Evolutionary conservation across 1,140 invertebrate genomes (phyloP).

Genomic region (Caerostris darwini): DNA sequence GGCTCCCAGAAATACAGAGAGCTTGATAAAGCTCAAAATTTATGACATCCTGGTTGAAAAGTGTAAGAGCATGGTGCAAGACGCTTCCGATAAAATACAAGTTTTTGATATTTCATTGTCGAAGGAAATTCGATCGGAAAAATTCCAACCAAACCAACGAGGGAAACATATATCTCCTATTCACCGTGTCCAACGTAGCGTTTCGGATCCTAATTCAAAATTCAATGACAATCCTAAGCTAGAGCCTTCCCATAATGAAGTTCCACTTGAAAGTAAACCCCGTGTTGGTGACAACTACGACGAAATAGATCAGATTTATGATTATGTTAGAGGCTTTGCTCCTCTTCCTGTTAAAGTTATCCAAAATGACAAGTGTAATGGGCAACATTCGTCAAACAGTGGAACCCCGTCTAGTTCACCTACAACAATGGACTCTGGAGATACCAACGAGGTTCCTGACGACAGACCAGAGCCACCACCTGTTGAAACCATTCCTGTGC

Average conservation of each 20-base stretch:
- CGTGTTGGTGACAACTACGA: slow-evolving; percentile 87
- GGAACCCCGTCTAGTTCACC: slow-evolving; percentile 46
- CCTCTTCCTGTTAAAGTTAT: slow-evolving; percentile 86
- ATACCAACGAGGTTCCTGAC: slow-evolving; percentile 86
- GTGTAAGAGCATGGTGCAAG: slow-evolving; percentile 88
- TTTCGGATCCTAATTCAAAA: slow-evolving; percentile 76
- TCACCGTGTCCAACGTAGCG: slow-evolving; percentile 71
- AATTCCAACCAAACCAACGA: slow-evolving; percentile 79
- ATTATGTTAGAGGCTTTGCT: slow-evolving; percentile 95
- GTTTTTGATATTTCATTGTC: slow-evolving; percentile 82
- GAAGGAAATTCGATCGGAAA: slow-evolving; percentile 80
- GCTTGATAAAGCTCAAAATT: slow-evolving; percentile 89
- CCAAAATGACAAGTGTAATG: neutral
- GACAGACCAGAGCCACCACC: slow-evolving; percentile 91
- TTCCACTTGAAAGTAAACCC: neutral
- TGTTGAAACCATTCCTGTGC: slow-evolving; percentile 92
- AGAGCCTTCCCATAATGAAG: neutral
- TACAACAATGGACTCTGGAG: slow-evolving; percentile 78
- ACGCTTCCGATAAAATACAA: slow-evolving; percentile 91
- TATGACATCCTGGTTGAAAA: slow-evolving; percentile 91
- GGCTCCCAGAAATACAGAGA: slow-evolving; percentile 91
- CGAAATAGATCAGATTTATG: slow-evolving; percentile 98
- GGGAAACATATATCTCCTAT: slow-evolving; percentile 77
- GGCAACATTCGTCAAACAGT: neutral
- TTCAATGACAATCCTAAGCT: slow-evolving; percentile 17